Conservation (phyloP, 2,797 vertebrate species). For the Mus minutoides region DNA sequence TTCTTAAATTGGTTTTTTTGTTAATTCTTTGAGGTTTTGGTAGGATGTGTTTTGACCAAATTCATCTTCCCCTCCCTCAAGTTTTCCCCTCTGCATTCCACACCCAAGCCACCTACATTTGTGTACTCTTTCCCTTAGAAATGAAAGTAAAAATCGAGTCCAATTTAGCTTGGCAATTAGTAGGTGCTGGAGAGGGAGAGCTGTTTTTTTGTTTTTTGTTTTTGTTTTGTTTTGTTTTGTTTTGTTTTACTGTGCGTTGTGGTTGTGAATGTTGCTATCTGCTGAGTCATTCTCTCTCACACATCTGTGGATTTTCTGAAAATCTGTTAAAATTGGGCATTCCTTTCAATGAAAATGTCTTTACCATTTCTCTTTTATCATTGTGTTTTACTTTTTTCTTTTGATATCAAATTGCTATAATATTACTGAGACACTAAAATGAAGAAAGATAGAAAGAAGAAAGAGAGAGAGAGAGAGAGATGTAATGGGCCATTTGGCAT, state of each 20-base stretch:
- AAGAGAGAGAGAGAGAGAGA: neutral
- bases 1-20: neutral
- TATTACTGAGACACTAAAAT: neutral
- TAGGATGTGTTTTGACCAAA: neutral
- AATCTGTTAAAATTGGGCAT: conserved; percentile 49
- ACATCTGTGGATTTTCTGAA: conserved; percentile 16
- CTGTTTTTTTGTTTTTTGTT: no score
- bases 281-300: conserved; percentile 31
- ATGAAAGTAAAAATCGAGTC: neutral
- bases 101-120: neutral
- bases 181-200: neutral
- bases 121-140: neutral
- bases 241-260: neutral
- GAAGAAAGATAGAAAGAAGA: neutral
- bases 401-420: neutral
- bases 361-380: neutral
- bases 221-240: no score
- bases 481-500: neutral
- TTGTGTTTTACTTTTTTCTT: neutral
- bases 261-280: neutral
- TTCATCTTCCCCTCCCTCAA: neutral
- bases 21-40: neutral
- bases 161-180: neutral
- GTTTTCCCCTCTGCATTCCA: neutral
- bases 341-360: neutral